Percentiles rank a stretch among this genome's conserved stretches.
phyloP scores from a whole-genome alignment of 2,888 invertebrate species.

The Baronia brevicornis region DNA sequence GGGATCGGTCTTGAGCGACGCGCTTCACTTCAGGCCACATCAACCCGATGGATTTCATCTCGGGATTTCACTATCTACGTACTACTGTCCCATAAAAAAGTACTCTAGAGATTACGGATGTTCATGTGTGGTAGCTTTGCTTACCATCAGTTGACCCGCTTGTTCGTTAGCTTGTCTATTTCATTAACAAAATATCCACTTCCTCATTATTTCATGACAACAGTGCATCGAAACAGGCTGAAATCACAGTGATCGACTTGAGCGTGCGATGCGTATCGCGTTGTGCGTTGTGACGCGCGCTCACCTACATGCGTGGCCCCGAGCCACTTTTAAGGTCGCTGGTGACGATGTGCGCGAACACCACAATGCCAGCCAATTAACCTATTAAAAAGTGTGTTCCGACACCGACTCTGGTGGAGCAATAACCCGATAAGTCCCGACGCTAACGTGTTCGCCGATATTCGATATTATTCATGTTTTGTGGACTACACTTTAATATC shows the following conservation, averaged over 20 bases:
- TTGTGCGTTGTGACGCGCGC: constrained; percentile 46
- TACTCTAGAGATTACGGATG: too few relatives aligned
- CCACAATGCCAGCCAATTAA: constrained; percentile 72
- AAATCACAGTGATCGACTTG: constrained; percentile 39
- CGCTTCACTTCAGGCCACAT: too few relatives aligned
- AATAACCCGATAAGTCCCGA: constrained; percentile 53
- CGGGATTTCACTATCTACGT: too few relatives aligned
- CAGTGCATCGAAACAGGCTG: too few relatives aligned
- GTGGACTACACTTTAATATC: not conserved
- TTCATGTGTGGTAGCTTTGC: too few relatives aligned
- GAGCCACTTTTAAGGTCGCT: constrained; percentile 65
- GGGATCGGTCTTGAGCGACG: too few relatives aligned
- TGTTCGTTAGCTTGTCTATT: too few relatives aligned
- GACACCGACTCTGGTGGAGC: constrained; percentile 53
- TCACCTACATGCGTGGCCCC: constrained; percentile 57
- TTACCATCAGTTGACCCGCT: too few relatives aligned
- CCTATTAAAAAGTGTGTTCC: constrained; percentile 64
- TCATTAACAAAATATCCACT: not conserved
- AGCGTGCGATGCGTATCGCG: constrained; percentile 19
- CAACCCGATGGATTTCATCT: too few relatives aligned
- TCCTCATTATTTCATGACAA: too few relatives aligned
- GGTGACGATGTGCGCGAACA: constrained; percentile 67
- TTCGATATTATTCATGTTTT: constrained; percentile 7
- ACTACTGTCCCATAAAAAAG: too few relatives aligned
- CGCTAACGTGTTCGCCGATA: constrained; percentile 36